phyloP scores from a whole-genome alignment of 2,113 vertebrate species.

The Bungarus multicinctus region DNA sequence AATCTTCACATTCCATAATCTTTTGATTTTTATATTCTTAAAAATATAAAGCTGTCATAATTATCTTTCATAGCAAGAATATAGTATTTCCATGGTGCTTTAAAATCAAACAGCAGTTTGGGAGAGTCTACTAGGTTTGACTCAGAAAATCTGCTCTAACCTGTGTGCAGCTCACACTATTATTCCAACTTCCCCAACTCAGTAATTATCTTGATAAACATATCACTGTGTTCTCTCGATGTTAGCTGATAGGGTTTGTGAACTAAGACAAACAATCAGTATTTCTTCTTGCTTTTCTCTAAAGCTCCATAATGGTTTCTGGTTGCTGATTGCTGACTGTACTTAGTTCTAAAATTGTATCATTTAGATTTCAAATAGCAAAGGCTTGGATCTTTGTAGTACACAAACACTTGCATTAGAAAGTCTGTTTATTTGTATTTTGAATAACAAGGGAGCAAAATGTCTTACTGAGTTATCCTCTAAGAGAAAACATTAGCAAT shows the following conservation, averaged over 20 bases:
- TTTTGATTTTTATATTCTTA: not conserved
- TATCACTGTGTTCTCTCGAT: not conserved
- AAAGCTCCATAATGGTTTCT: not conserved
- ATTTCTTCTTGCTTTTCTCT: not conserved
- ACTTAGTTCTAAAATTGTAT: not conserved
- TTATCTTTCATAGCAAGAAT: not conserved
- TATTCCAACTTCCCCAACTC: not conserved
- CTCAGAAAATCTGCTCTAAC: not conserved
- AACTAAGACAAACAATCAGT: not conserved
- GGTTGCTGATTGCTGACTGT: not conserved
- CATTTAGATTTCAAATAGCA: slow-evolving; percentile 1
- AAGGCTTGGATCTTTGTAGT: not conserved
- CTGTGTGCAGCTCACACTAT: not conserved
- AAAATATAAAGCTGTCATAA: not conserved
- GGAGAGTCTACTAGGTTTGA: not conserved
- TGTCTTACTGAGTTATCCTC: slow-evolving; percentile 46
- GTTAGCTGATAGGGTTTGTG: not conserved
- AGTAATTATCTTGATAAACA: not conserved
- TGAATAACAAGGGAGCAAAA: slow-evolving; percentile 39
- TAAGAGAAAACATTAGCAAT: slow-evolving; percentile 57
- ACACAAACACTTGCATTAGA: not conserved
- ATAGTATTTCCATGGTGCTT: not conserved
- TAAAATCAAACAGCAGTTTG: not conserved
- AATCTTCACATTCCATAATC: not conserved
- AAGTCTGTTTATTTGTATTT: slow-evolving; percentile 41